A percentile compares a stretch with the other conserved stretches of the same genome.
These are phyloP conservation scores for Podarcis raffonei DNA, from an alignment of 2,113 vertebrate genomes.

Conservation along the genomic window DNA sequence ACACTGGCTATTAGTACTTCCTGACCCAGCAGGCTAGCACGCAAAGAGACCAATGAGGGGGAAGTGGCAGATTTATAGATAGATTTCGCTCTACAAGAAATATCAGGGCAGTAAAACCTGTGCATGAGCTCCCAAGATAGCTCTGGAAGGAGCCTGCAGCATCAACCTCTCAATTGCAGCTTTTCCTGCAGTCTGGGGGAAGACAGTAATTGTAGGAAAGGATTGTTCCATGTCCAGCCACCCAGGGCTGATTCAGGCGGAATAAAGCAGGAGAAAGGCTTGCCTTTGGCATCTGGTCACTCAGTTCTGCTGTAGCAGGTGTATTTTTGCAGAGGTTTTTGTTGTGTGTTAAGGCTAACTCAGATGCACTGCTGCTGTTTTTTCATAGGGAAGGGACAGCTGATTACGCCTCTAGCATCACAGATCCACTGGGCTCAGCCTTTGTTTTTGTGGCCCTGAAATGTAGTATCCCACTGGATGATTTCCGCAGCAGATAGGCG, in stretches of 20 bases:
- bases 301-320: background rate
- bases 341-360: background rate
- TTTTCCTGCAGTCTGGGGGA: slow-evolving; percentile 13
- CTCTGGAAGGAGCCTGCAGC: background rate
- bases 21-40: slow-evolving; percentile 10
- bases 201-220: background rate
- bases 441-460: background rate
- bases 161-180: background rate
- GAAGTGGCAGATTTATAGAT: slow-evolving; percentile 23
- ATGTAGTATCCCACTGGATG: background rate
- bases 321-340: background rate
- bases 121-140: slow-evolving; percentile 9
- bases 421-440: background rate
- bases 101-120: slow-evolving; percentile 8
- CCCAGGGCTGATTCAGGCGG: background rate
- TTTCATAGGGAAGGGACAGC: background rate
- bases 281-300: background rate
- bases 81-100: slow-evolving; percentile 1
- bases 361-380: background rate
- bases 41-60: slow-evolving; percentile 10
- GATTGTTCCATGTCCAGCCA: background rate
- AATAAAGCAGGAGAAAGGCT: background rate
- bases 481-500: background rate
- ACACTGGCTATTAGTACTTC: slow-evolving; percentile 11
- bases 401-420: background rate